Evolutionary conservation across 2,797 vertebrate species (phyloP).

Genomic region (Cetoscarus ocellatus): DNA sequence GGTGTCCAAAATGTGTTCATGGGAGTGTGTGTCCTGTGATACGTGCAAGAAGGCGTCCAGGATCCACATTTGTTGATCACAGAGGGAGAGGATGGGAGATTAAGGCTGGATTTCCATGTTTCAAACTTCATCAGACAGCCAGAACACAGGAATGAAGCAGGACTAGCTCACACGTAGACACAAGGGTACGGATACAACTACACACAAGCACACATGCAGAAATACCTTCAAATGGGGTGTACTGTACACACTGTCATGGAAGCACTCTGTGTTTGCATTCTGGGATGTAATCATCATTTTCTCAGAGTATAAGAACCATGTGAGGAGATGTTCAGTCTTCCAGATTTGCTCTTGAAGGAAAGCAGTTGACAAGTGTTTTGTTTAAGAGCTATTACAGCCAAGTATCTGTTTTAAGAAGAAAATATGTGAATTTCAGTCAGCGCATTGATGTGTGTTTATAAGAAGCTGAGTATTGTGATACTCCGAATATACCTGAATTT

Average conservation of each 20-base stretch:
- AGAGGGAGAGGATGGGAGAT: slow-evolving; percentile 71
- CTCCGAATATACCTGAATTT: too few relatives aligned
- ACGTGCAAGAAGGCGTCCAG: slow-evolving; percentile 56
- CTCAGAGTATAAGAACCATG: slow-evolving; percentile 28
- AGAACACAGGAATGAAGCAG: slow-evolving; percentile 56
- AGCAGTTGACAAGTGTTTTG: slow-evolving; percentile 12
- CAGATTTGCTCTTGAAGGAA: slow-evolving; percentile 8
- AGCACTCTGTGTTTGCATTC: slow-evolving; percentile 31
- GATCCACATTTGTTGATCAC: slow-evolving; percentile 69
- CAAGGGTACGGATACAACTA: slow-evolving; percentile 2
- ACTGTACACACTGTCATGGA: slow-evolving; percentile 23
- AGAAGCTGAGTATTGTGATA: too few relatives aligned
- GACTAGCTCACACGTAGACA: slow-evolving; percentile 23
- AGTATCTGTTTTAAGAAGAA: background rate
- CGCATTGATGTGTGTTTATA: background rate
- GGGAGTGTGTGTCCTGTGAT: slow-evolving; percentile 24
- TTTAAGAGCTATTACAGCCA: slow-evolving; percentile 5
- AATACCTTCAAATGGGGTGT: slow-evolving; percentile 29
- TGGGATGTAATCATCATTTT: slow-evolving; percentile 39
- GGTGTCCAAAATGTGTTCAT: slow-evolving; percentile 35
- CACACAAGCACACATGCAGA: slow-evolving; percentile 18
- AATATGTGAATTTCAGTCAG: background rate
- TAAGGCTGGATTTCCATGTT: slow-evolving; percentile 78
- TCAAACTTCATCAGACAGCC: slow-evolving; percentile 80
- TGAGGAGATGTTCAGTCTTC: slow-evolving; percentile 3